Conservation (phyloP, 2,113 vertebrate species). For the Etia nguti region DNA sequence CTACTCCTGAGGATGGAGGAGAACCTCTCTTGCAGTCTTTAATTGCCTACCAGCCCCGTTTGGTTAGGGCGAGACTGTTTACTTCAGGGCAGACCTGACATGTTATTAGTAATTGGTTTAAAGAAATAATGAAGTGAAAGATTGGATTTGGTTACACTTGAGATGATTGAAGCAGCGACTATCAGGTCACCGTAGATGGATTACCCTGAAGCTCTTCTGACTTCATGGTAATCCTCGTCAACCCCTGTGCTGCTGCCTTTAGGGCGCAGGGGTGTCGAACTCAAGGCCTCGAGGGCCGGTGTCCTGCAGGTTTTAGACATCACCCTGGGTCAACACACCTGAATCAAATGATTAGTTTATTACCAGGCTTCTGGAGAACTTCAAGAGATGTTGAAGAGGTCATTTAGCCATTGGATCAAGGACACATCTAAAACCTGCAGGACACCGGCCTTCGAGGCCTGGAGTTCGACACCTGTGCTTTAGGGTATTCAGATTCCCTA, state of each 20-base stretch:
- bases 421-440: too few species aligned
- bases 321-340: too few species aligned
- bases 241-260: not conserved
- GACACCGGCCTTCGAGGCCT: too few species aligned
- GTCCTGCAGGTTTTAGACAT: too few species aligned
- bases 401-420: too few species aligned
- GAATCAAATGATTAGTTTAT: too few species aligned
- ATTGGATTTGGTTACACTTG: not conserved
- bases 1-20: not conserved
- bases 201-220: not conserved
- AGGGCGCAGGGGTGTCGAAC: too few species aligned
- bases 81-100: not conserved
- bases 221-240: not conserved
- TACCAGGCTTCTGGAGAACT: too few species aligned
- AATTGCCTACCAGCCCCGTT: not conserved
- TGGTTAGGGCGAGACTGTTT: not conserved
- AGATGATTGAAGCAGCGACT: not conserved
- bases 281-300: too few species aligned
- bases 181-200: not conserved
- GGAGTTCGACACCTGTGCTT: too few species aligned
- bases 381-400: too few species aligned
- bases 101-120: not conserved
- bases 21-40: not conserved
- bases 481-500: not conserved
- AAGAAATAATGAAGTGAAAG: not conserved